Conservation (phyloP, 2,797 vertebrate genomes). For the Mormyrus proboscirostris region DNA sequence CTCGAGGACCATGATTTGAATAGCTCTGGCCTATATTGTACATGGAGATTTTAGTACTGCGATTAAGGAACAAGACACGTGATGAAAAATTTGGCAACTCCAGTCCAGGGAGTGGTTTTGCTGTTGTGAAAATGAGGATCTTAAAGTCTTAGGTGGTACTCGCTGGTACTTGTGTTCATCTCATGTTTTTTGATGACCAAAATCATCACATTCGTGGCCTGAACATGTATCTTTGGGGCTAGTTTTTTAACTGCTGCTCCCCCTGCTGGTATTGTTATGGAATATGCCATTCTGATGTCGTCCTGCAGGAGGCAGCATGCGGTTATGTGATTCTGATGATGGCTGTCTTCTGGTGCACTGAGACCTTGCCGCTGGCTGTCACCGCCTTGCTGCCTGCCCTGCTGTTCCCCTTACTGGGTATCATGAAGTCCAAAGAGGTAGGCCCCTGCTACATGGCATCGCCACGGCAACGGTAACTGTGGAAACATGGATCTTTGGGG, state of each 20-base stretch:
- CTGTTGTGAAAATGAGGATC: background rate
- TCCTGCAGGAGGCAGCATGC: constrained; percentile 76
- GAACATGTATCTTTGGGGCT: background rate
- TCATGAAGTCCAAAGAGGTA: constrained; percentile 82
- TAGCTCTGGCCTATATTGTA: background rate
- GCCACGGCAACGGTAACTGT: background rate
- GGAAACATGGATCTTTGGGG: background rate
- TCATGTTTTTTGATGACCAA: background rate
- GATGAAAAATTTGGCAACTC: background rate
- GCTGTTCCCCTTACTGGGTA: constrained; percentile 83
- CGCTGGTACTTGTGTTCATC: background rate
- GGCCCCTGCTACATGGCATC: constrained; percentile 20
- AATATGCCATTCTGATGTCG: constrained; percentile 28
- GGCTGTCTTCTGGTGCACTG: constrained; percentile 93
- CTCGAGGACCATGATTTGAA: too few species aligned
- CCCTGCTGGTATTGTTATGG: background rate
- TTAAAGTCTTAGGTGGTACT: background rate
- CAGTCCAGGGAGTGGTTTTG: background rate
- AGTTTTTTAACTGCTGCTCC: background rate
- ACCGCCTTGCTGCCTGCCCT: constrained; percentile 82
- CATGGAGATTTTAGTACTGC: background rate
- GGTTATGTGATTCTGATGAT: constrained; percentile 84
- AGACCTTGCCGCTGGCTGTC: constrained; percentile 83
- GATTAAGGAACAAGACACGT: background rate
- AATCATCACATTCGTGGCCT: background rate